Percentiles rank a stretch among this genome's conserved stretches.
Conservation (phyloP, 2,113 vertebrate genomes). For the Cebus imitator region DNA sequence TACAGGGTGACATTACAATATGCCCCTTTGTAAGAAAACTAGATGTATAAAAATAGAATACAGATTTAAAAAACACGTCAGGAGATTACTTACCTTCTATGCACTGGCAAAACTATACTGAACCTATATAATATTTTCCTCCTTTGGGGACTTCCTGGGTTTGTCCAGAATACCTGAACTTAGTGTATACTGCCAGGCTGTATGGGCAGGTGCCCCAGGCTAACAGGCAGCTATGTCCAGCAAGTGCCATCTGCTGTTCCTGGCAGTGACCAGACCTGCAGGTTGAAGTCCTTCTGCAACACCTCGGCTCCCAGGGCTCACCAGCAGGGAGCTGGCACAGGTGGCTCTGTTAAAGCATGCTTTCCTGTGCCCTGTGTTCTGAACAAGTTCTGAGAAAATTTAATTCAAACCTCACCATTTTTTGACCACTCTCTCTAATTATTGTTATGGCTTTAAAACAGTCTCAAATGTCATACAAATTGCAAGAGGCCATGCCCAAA, state of each 20-base stretch:
- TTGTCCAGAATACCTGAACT: neutral
- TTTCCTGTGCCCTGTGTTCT: neutral
- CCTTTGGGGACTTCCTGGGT: neutral
- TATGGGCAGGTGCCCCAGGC: neutral
- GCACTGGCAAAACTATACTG: neutral
- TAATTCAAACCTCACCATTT: neutral
- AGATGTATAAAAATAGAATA: neutral
- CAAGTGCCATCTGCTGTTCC: slow-evolving; percentile 56
- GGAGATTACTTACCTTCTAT: neutral
- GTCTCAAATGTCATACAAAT: neutral
- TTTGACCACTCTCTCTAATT: neutral
- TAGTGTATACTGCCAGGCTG: neutral
- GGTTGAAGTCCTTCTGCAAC: neutral
- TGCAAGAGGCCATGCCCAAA: neutral
- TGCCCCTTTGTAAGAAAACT: neutral
- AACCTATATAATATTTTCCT: neutral
- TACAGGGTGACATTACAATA: neutral
- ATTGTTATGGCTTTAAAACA: neutral
- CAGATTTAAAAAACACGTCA: neutral
- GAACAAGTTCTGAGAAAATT: neutral
- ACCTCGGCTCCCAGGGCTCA: neutral
- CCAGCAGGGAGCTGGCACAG: neutral
- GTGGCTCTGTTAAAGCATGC: neutral
- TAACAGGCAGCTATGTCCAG: neutral
- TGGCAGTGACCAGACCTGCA: neutral